Percentiles rank a stretch among this genome's conserved stretches.
phyloP scores from a whole-genome alignment of 2,888 invertebrate genomes.

The Sympetrum striolatum region DNA sequence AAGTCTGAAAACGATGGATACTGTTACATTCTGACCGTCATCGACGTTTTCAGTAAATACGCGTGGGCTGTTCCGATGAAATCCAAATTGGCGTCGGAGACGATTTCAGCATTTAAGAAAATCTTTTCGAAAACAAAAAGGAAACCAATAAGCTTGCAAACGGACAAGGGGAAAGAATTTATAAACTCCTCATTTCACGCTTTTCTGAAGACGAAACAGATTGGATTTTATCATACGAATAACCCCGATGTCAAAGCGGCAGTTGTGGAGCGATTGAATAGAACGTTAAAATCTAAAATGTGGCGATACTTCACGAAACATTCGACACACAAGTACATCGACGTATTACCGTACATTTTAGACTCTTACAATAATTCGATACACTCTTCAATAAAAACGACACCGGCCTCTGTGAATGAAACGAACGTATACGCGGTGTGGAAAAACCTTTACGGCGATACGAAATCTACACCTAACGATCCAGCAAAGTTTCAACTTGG shows the following conservation, averaged over 20 bases:
- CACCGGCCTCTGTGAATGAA: no score
- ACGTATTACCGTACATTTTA: no score
- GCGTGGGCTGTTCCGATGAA: conserved; percentile 49
- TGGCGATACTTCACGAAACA: neutral
- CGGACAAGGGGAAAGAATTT: neutral
- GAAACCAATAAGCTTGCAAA: no score
- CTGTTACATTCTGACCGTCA: conserved; percentile 45
- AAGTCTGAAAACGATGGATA: conserved; percentile 49
- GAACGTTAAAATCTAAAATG: neutral
- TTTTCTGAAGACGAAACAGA: neutral
- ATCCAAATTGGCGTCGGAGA: no score
- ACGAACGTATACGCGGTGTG: no score
- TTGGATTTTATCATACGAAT: neutral
- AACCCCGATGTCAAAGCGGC: neutral
- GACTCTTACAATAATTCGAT: no score
- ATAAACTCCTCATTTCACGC: neutral
- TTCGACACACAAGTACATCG: neutral
- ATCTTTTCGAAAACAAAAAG: no score
- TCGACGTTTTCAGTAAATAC: neutral
- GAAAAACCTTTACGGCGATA: neutral
- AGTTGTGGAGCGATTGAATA: neutral
- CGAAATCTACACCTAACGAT: neutral
- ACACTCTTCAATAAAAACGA: no score
- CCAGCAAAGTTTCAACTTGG: neutral
- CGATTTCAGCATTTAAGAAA: neutral